Percentiles rank a stretch among this genome's conserved stretches.
Conservation (phyloP, 30 jellyfish, hydroid and myxozoan genomes). For the Cassiopea andromeda region DNA sequence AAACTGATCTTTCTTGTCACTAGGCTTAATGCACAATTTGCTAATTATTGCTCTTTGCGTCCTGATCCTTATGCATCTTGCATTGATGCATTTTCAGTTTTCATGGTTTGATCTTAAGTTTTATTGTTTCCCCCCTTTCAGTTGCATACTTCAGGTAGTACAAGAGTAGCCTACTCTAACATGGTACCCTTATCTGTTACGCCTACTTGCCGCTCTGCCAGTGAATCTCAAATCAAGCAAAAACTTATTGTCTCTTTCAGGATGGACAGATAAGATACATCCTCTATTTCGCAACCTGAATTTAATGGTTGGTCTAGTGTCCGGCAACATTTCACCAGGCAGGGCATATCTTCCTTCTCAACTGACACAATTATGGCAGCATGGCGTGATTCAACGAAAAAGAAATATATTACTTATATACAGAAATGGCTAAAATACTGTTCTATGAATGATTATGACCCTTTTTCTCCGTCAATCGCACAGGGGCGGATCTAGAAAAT, state of each 20-base stretch:
- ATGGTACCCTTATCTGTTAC: conserved; percentile 39
- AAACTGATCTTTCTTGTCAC: conserved; percentile 9
- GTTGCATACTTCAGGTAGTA: conserved; percentile 26
- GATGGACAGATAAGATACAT: conserved; percentile 9
- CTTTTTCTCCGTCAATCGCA: background rate
- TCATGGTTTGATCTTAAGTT: background rate
- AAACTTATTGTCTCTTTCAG: conserved; percentile 1
- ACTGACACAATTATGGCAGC: conserved; percentile 7
- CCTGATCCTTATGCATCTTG: conserved; percentile 6
- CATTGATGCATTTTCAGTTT: background rate
- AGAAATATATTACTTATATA: background rate
- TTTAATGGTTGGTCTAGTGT: conserved; percentile 16
- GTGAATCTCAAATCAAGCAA: conserved; percentile 2
- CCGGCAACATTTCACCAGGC: conserved; percentile 1
- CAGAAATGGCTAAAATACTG: conserved; percentile 11
- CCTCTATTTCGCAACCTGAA: conserved; percentile 6
- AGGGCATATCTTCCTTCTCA: background rate
- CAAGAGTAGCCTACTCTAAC: conserved; percentile 42
- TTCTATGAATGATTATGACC: background rate
- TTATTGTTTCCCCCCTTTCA: conserved; percentile 8
- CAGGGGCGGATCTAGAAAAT: too few relatives aligned
- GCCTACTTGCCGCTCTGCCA: conserved; percentile 15
- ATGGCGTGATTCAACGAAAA: conserved; percentile 16
- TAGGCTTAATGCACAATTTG: background rate
- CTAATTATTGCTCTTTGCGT: conserved; percentile 9